Conservation (phyloP, 2,113 vertebrate species). For the Aegypius monachus region DNA sequence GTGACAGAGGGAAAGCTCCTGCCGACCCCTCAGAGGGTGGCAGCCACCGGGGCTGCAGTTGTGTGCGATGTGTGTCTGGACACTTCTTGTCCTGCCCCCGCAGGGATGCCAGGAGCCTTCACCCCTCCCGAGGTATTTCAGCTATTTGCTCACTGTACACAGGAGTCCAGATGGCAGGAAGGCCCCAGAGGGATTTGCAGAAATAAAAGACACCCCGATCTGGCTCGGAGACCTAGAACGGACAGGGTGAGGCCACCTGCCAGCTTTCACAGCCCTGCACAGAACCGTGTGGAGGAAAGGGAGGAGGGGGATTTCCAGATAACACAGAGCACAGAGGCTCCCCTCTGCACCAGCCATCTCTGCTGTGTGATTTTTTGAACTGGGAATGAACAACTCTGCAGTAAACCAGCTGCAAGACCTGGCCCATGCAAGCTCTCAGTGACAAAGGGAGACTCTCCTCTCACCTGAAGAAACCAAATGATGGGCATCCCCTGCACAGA, state of each 20-base stretch:
- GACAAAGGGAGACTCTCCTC: not conserved
- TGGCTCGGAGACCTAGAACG: not conserved
- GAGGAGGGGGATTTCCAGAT: not conserved
- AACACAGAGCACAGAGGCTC: not conserved
- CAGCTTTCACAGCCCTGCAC: accelerated
- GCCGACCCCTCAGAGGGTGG: accelerated
- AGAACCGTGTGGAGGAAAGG: accelerated
- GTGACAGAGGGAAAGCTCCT: accelerated
- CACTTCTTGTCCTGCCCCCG: not conserved
- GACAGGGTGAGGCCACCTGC: not conserved
- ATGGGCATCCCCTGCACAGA: not conserved
- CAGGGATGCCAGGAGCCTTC: not conserved
- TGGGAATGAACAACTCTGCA: not conserved
- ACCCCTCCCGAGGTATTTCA: not conserved
- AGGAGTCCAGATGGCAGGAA: not conserved
- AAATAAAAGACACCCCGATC: not conserved
- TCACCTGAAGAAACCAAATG: not conserved
- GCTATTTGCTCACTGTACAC: not conserved
- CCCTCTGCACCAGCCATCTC: not conserved
- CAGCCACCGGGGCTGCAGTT: not conserved
- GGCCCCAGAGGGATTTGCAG: not conserved
- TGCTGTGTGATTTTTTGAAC: not conserved
- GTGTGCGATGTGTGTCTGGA: accelerated
- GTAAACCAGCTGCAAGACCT: not conserved
- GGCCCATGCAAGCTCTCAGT: not conserved